Conservation (phyloP, 2,888 invertebrate species). For the Orchestes rusci region DNA sequence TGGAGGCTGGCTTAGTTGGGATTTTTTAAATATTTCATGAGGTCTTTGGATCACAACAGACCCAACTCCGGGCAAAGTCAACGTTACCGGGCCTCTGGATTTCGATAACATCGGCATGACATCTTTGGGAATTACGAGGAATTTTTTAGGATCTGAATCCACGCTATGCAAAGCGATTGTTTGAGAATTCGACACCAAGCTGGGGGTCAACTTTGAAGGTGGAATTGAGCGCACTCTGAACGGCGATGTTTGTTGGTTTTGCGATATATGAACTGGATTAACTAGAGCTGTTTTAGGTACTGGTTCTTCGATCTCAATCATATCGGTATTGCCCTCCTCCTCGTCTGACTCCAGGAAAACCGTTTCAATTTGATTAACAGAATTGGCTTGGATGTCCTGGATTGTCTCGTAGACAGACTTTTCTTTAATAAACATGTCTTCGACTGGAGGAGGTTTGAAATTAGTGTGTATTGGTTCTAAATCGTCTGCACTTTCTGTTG, state of each 20-base stretch:
- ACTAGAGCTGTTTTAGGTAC: not conserved
- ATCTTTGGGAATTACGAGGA: conserved; percentile 25
- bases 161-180: not conserved
- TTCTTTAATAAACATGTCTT: too few relatives aligned
- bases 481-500: too few relatives aligned
- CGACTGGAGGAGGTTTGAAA: conserved; percentile 1
- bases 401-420: conserved; percentile 4
- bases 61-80: conserved; percentile 27
- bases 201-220: not conserved
- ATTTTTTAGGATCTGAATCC: conserved; percentile 6
- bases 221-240: too few relatives aligned
- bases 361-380: conserved; percentile 16
- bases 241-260: too few relatives aligned
- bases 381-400: conserved; percentile 8
- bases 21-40: conserved; percentile 8
- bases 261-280: too few relatives aligned
- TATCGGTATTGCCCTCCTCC: too few relatives aligned
- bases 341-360: conserved; percentile 14
- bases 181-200: not conserved
- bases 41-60: conserved; percentile 25
- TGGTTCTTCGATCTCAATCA: conserved; percentile 6
- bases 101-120: conserved; percentile 21
- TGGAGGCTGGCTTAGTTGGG: not conserved
- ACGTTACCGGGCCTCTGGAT: conserved; percentile 20
- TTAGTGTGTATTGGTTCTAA: too few relatives aligned